Base-by-base conservation (phyloP, 2,888 invertebrate species). In the Harpalus rufipes region DNA sequence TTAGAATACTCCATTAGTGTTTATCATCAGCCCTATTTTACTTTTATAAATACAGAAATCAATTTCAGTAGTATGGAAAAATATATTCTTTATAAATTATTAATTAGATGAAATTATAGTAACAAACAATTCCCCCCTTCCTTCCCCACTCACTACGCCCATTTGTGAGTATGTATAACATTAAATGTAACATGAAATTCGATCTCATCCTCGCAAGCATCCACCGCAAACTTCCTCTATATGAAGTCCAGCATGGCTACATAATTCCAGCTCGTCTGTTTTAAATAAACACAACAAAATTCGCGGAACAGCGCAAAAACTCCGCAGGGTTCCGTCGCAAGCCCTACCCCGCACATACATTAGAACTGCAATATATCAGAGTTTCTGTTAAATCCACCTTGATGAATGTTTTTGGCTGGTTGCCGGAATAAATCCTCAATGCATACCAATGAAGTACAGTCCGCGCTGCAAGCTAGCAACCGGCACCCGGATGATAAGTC, bases 361-460 rank as follows among this genome's bases (percentile, higher is more conserved):
- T 91, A 91, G 90, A 89, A 89, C 89, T 89, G 91, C 91, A 91
- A 91, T 91, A 91, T 91, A 91, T 91, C 91, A 91, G 90, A 91
- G 91, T 91, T 91, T 91, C 91, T 91, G 91, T 90, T 91, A 91
- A 91, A 91, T 91, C 91, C 91, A 91, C 91, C 91, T 91, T 91
- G 91, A 91, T 91, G 91, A 91, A 91, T 91, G 91, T 91, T 91
- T 91, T 91, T 91, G 91, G 91, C 91, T 91, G 90, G 90, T 90
- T 91, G 91, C 91, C 91, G 91, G 91, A 91, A 91, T 91, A 91
- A 91, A 91, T 91, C 91, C 91, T 91, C 91, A 91, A 91, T 91
- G 91, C 91, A 91, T 91, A 91, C 91, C 91, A 91, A 91, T 91
- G 91, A 91, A 91, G 91, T 91, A 90, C 89, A 89, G 90, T 90